Base-by-base conservation (phyloP, 2,888 invertebrate genomes). In the Nasonovia ribisnigri region DNA sequence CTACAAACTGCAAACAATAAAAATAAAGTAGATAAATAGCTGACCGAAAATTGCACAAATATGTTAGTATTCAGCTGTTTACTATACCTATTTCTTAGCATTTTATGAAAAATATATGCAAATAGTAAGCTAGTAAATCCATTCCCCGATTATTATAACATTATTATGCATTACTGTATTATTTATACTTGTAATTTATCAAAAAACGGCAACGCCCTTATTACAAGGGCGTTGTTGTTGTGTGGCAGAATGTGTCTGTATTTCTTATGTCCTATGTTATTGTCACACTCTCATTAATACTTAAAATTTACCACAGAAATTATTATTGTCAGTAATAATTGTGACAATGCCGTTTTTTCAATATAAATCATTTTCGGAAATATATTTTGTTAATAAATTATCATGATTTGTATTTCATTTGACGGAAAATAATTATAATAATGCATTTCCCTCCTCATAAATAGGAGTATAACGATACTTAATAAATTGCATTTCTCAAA, bases 171-270 rank as follows among this genome's bases (percentile, higher is more conserved):
- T 46, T 46, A 46, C 46, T 57, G 42, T 88, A 57, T 88, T 26
- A 24, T 16, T 43, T 42, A 43, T 43, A 57, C 57, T 89, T 60
- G n/a, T 36, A n/a, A 67, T 67, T 67, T 67, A 67, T 67, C 2
- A 67, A 67, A 67, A 36, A 67, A 91, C 87, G 87, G 16, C 87
- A 51, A 88, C 92, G 92, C 87, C 87, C 60, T 51, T n/a, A 60
- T 60, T 51, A 51, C 77, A 48, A 87, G 92, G 92, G 92, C 92
- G 87, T 92, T 67, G 87, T 67, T 67, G 29, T 88, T 42, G 3
- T 43, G 29, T 86, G 29, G 42, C 16, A 29, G 4, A 87, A 92
- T 10, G 29, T 86, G 57, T 60, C 57, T 3, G 46, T 86, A 36
- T 26, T 60, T 51, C 36, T 46, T 92, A 46, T 92, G n/a, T 51